Conservation (phyloP, 2,113 vertebrate genomes). For the Lamprotornis superbus region DNA sequence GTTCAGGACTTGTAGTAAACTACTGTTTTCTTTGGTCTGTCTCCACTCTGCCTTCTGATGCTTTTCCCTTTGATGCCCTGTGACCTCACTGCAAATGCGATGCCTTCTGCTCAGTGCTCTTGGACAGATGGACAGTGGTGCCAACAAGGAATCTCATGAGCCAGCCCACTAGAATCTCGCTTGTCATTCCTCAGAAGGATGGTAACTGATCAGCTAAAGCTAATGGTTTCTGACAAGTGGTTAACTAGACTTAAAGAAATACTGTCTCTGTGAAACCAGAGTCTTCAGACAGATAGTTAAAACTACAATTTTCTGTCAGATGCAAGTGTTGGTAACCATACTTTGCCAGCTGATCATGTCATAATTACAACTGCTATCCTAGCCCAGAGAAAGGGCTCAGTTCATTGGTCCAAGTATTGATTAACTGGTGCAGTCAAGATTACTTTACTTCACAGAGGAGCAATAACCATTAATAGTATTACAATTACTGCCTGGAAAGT, state of each 20-base stretch:
- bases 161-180: background rate
- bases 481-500: conserved; percentile 14
- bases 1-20: background rate
- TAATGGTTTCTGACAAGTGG: conserved; percentile 29
- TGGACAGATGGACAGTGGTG: conserved; percentile 21
- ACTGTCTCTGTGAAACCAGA: background rate
- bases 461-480: conserved; percentile 3
- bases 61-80: background rate
- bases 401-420: conserved; percentile 50
- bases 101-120: background rate
- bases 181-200: conserved; percentile 1
- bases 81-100: background rate
- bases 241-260: conserved; percentile 22
- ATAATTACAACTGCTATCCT: conserved; percentile 48
- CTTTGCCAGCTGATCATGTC: conserved; percentile 33
- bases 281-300: background rate
- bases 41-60: conserved; percentile 2
- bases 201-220: conserved; percentile 6
- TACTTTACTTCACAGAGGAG: conserved; percentile 24
- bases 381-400: conserved; percentile 23
- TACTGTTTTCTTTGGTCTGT: background rate
- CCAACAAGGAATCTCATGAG: background rate
- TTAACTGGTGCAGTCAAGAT: conserved; percentile 55
- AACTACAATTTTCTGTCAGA: background rate
- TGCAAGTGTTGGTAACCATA: background rate